Evolutionary conservation across 2,113 vertebrate genomes (phyloP), one percentile per base, ranked within the genome.

Genomic region (Charadrius vociferus): DNA sequence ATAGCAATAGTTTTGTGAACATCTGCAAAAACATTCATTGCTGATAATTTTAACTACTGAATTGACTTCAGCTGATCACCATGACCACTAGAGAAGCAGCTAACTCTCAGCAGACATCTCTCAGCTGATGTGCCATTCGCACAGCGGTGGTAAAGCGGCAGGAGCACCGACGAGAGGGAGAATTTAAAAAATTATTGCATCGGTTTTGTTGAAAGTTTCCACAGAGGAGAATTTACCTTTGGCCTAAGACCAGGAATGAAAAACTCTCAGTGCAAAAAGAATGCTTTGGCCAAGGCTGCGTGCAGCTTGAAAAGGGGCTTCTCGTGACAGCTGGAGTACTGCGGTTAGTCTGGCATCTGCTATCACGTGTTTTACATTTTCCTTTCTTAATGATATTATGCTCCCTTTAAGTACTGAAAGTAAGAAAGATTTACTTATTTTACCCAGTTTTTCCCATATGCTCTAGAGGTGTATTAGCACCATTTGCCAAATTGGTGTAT

Each of bases 291-390:
- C 94, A 81, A 34, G 65, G 88, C 88, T 4, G 23, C 0, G 0
- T 39, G 6, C 14, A 81, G 72, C 80, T 77, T 87, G 78, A 62
- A 82, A 93, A 88, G 70, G 94, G 94, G 75, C 52, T 95, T 85
- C 94, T 95, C 66, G 30, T 88, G 94, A 91, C 94, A 95, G 94
- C 74, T 29, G 12, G 17, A 89, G 81, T 11, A 19, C 58, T 87
- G 96, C 72, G 96, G 93, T 93, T 97, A 70, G 70, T 82, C 94
- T 91, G 95, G 91, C 95, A 97, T 91, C 62, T 90, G 66, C 91
- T 66, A 39, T 91, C 89, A 95, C 83, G 65, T 95, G 96, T 55
- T 97, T 92, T 84, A 82, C 84, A 85, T 97, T 95, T 95, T 88
- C 81, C 50, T 82, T 91, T 95, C 91, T 84, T 95, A 97, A 96